Percentiles rank a stretch among this genome's conserved stretches.
These are phyloP conservation scores for Parnassius glacialis DNA, from an alignment of 2,888 invertebrate genomes.

Conservation along the genomic window DNA sequence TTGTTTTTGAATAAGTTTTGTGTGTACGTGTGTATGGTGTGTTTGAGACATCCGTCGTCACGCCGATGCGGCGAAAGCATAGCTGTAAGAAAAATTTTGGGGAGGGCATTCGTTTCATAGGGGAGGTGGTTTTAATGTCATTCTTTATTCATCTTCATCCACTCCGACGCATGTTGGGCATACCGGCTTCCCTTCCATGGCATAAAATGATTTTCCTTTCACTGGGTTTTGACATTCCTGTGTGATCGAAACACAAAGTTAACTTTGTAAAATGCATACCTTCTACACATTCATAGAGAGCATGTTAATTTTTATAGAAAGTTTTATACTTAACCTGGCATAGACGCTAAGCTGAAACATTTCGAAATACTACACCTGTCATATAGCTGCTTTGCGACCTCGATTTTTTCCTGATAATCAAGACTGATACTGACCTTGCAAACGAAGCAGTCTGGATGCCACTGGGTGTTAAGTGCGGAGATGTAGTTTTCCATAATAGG, in stretches of 20 bases:
- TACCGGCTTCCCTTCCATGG: constrained; percentile 97
- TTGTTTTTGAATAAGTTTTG: constrained; percentile 44
- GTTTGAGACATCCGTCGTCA: constrained; percentile 35
- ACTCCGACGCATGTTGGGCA: constrained; percentile 96
- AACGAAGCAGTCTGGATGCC: constrained; percentile 99
- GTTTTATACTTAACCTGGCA: constrained; percentile 63
- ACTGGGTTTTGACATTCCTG: constrained; percentile 97
- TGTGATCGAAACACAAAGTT: constrained; percentile 45
- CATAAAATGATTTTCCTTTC: constrained; percentile 97
- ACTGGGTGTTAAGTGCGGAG: constrained; percentile 97
- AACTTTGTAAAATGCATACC: constrained; percentile 37
- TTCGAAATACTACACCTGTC: constrained; percentile 35
- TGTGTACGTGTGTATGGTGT: constrained; percentile 31
- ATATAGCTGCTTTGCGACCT: constrained; percentile 14
- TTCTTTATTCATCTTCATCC: constrained; percentile 88
- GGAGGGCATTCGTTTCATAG: constrained; percentile 64
- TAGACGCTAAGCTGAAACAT: constrained; percentile 32
- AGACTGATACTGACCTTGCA: constrained; percentile 91
- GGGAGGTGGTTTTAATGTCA: constrained; percentile 47
- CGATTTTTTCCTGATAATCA: constrained; percentile 1
- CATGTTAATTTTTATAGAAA: constrained; percentile 35
- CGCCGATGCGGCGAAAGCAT: constrained; percentile 53
- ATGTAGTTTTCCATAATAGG: constrained; percentile 99
- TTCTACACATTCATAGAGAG: constrained; percentile 36
- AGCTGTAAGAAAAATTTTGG: constrained; percentile 71